Percentiles rank a stretch among this genome's conserved stretches.
Conservation (phyloP, 1,140 invertebrate species). For the Leptopilina boulardi region DNA sequence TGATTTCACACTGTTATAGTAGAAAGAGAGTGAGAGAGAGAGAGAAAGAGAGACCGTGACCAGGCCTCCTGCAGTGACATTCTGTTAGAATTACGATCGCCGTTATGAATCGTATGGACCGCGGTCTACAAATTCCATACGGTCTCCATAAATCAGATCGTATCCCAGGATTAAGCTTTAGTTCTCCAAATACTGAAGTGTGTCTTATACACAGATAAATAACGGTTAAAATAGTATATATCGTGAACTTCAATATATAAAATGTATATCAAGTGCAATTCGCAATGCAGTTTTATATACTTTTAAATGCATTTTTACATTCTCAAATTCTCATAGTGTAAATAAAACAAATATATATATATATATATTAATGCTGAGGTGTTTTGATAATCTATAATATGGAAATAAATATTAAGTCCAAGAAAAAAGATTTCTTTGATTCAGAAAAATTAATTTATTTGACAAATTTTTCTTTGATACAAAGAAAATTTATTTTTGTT, state of each 20-base stretch:
- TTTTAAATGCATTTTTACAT: background rate
- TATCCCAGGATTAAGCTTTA: background rate
- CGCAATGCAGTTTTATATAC: background rate
- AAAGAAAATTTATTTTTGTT: no score
- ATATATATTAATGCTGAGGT: no score
- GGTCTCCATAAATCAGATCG: conserved; percentile 1
- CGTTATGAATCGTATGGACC: conserved; percentile 12
- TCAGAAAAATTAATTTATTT: no score
- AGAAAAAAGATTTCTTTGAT: no score
- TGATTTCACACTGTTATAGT: conserved; percentile 6
- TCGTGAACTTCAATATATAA: conserved; percentile 6
- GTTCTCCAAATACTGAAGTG: conserved; percentile 13
- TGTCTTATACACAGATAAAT: background rate
- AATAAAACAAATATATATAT: no score
- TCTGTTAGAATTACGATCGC: conserved; percentile 16
- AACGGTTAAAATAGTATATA: conserved; percentile 7
- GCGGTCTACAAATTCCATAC: conserved; percentile 10
- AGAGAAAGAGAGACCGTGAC: background rate
- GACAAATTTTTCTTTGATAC: no score
- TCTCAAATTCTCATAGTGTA: background rate
- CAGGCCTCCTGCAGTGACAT: conserved; percentile 11
- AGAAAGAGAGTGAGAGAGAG: no score
- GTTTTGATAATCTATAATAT: no score
- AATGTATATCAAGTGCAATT: conserved; percentile 4
- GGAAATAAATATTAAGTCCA: no score